phyloP scores from a whole-genome alignment of 2,797 vertebrate genomes.

The Esox lucius region DNA sequence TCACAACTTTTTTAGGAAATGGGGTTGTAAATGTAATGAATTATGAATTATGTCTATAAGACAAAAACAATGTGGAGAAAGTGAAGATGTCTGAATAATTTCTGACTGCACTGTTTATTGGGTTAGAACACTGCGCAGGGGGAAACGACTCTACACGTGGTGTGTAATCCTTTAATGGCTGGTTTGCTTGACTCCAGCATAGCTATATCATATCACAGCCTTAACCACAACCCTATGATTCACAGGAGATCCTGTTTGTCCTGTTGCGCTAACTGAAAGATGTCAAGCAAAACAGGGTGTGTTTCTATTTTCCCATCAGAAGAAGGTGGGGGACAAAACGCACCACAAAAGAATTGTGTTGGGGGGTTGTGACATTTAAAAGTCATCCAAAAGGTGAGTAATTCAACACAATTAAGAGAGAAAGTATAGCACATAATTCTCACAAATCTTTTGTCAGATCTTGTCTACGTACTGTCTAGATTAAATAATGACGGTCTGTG shows the following conservation, averaged over 20 bases:
- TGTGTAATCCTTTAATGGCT: background rate
- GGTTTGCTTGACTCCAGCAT: background rate
- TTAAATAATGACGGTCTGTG: too few species aligned
- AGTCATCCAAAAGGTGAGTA: background rate
- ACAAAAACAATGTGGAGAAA: too few species aligned
- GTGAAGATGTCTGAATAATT: too few species aligned
- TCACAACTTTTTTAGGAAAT: too few species aligned
- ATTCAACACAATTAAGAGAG: conserved; percentile 50
- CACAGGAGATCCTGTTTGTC: conserved; percentile 65
- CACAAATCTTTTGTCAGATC: background rate
- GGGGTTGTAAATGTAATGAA: too few species aligned
- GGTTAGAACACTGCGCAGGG: background rate
- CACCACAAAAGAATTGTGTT: conserved; percentile 39
- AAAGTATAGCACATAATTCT: background rate
- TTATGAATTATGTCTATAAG: too few species aligned
- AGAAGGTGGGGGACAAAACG: background rate
- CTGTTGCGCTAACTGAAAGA: conserved; percentile 49
- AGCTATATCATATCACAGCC: background rate
- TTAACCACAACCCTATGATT: background rate
- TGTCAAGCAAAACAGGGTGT: conserved; percentile 52
- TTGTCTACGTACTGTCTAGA: too few species aligned
- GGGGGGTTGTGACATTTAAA: conserved; percentile 37
- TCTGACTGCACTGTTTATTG: background rate
- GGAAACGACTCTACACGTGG: background rate
- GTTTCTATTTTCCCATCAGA: conserved; percentile 26